phyloP scores from a whole-genome alignment of 1,140 invertebrate genomes.

The Yoshiicerus persimilis region DNA sequence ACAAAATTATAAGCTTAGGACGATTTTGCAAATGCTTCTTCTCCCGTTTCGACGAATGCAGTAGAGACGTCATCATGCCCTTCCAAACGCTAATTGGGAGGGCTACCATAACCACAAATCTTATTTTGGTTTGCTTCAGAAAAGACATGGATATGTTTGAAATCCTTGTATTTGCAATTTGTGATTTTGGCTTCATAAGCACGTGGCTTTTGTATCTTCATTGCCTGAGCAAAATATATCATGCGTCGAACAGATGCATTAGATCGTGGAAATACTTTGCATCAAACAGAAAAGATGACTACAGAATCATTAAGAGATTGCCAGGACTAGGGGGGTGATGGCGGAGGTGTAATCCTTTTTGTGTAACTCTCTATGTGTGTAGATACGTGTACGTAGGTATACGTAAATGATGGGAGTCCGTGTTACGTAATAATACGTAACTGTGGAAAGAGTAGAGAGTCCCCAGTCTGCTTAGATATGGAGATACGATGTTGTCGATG shows the following conservation, averaged over 20 bases:
- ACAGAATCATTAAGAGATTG: not conserved
- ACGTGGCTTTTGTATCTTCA: not conserved
- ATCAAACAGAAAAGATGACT: not conserved
- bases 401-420: no score
- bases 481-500: no score
- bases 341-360: no score
- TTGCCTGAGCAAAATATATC: not conserved
- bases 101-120: not conserved
- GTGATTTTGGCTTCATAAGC: not conserved
- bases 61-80: not conserved
- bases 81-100: not conserved
- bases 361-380: no score
- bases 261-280: not conserved
- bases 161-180: not conserved
- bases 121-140: not conserved
- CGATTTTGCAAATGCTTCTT: not conserved
- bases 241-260: not conserved
- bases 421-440: no score
- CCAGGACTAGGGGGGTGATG: no score
- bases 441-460: no score
- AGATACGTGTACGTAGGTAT: no score
- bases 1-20: not conserved
- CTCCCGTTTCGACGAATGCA: not conserved
- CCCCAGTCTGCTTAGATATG: no score
- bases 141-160: not conserved